phyloP scores from a whole-genome alignment of 2,797 vertebrate species.

The Capromys pilorides region DNA sequence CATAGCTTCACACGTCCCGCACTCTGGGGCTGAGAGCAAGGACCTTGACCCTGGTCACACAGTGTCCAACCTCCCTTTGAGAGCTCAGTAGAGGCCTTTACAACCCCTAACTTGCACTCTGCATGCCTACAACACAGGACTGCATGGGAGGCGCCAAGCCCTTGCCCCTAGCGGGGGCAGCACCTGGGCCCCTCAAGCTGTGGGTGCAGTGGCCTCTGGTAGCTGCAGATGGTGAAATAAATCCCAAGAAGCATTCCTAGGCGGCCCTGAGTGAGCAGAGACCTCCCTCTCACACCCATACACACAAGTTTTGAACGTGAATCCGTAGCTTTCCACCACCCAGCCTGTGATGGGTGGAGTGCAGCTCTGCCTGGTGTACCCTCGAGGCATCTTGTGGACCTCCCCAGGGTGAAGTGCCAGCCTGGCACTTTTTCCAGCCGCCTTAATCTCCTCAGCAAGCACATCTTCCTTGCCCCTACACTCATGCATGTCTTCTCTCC shows the following conservation, averaged over 20 bases:
- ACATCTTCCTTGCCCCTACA: background rate
- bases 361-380: background rate
- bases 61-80: background rate
- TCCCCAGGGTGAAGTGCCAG: background rate
- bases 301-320: background rate
- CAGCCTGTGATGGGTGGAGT: background rate
- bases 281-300: too few relatives aligned
- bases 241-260: background rate
- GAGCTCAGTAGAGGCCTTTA: background rate
- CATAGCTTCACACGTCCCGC: background rate
- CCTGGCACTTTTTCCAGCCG: background rate
- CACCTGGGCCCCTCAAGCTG: background rate
- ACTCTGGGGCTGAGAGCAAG: background rate
- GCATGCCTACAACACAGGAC: background rate
- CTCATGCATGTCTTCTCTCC: background rate
- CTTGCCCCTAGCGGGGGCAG: background rate
- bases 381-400: background rate
- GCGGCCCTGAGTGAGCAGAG: background rate
- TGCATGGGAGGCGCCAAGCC: background rate
- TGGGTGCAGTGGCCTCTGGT: background rate
- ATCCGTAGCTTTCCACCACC: background rate
- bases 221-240: background rate
- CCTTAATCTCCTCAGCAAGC: background rate
- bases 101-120: background rate
- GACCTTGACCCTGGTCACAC: background rate